phyloP scores from a whole-genome alignment of 1,140 invertebrate species.

The Teleopsis dalmanni region DNA sequence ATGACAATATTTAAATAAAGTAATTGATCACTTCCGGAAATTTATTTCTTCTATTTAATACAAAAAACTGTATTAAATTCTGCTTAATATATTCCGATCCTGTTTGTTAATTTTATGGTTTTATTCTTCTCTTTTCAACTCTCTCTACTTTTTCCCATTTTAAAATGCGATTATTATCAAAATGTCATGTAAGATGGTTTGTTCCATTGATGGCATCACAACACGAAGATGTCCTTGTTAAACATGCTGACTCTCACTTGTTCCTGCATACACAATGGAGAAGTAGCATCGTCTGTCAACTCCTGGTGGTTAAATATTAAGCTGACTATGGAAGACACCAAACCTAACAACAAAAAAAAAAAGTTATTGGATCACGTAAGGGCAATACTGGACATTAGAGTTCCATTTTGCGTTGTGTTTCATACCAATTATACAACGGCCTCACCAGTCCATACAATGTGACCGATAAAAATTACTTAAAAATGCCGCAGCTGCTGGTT shows the following conservation, averaged over 20 bases:
- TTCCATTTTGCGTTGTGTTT: not conserved
- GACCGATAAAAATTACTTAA: slow-evolving; percentile 43
- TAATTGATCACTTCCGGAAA: no score
- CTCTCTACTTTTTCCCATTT: no score
- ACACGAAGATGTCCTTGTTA: slow-evolving; percentile 8
- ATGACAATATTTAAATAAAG: no score
- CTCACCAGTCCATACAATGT: not conserved
- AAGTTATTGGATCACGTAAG: not conserved
- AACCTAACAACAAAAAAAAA: not conserved
- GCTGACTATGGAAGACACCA: not conserved
- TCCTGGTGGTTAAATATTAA: not conserved
- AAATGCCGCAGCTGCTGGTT: slow-evolving; percentile 43
- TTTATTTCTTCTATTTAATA: no score
- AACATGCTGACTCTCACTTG: slow-evolving; percentile 1
- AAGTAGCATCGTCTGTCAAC: not conserved
- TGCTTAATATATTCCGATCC: no score
- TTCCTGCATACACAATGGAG: not conserved
- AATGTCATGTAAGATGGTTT: slow-evolving; percentile 9
- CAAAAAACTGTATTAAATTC: no score
- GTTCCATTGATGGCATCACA: slow-evolving; percentile 8
- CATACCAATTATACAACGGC: not conserved
- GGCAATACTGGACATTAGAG: not conserved
- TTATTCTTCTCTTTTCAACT: no score
- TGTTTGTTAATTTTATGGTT: no score
- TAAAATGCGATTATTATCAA: no score